Conservation (phyloP, 2,888 invertebrate species). For the Anagyrus pseudococci region DNA sequence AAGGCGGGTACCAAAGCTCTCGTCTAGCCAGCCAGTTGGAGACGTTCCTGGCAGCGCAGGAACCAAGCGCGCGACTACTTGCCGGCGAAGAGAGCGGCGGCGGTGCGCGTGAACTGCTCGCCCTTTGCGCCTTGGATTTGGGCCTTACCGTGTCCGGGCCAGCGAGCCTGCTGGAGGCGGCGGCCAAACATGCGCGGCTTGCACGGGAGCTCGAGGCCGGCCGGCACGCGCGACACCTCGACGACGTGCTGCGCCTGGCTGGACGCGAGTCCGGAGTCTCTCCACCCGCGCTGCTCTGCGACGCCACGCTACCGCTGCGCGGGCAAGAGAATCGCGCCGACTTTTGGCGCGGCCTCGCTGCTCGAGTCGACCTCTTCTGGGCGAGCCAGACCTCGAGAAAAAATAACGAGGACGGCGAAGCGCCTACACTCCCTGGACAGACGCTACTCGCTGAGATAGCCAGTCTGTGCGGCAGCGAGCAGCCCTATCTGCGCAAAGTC, state of each 20-base stretch:
- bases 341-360: constrained; percentile 48
- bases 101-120: constrained; percentile 47
- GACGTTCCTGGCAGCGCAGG: constrained; percentile 56
- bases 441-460: constrained; percentile 44
- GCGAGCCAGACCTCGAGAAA: constrained; percentile 11
- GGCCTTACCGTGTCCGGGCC: constrained; percentile 51
- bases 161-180: constrained; percentile 54
- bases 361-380: constrained; percentile 38
- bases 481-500: constrained; percentile 47
- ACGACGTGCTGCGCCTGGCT: constrained; percentile 32
- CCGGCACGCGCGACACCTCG: constrained; percentile 13
- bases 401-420: constrained; percentile 1
- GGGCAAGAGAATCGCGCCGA: constrained; percentile 45
- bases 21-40: constrained; percentile 53
- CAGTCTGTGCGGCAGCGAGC: constrained; percentile 41
- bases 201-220: constrained; percentile 35
- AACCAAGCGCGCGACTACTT: constrained; percentile 45
- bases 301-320: constrained; percentile 48
- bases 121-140: constrained; percentile 53
- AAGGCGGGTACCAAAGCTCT: constrained; percentile 53
- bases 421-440: constrained; percentile 26
- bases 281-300: constrained; percentile 47
- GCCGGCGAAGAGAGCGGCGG: constrained; percentile 39
- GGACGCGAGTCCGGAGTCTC: constrained; percentile 37
- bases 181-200: constrained; percentile 50